phyloP scores from a whole-genome alignment of 1,140 invertebrate species.

The Penaeus chinensis region DNA sequence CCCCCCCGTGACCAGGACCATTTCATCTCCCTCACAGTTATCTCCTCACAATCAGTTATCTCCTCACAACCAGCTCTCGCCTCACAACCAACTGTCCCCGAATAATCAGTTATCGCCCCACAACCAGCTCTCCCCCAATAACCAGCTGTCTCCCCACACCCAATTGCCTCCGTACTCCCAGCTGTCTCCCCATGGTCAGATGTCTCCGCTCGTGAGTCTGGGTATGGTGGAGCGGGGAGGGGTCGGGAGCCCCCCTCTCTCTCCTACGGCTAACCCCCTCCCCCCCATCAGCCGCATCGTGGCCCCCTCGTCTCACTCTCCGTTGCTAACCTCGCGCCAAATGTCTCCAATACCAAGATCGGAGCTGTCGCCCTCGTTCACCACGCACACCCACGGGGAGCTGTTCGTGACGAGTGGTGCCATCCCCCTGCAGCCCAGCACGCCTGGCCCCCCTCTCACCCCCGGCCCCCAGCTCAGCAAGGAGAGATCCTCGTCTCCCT shows the following conservation, averaged over 20 bases:
- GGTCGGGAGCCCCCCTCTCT: slow-evolving; percentile 49
- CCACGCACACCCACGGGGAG: slow-evolving; percentile 59
- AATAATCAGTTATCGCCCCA: slow-evolving; percentile 57
- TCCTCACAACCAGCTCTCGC: slow-evolving; percentile 56
- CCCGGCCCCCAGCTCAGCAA: slow-evolving; percentile 54
- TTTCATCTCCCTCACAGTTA: slow-evolving; percentile 57
- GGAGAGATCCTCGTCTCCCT: slow-evolving; percentile 60
- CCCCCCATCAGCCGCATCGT: slow-evolving; percentile 63
- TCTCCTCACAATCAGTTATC: slow-evolving; percentile 59
- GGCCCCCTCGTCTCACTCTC: slow-evolving; percentile 56
- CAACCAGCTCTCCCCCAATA: slow-evolving; percentile 57
- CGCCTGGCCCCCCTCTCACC: slow-evolving; percentile 53
- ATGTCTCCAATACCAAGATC: slow-evolving; percentile 61
- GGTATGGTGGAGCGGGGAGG: slow-evolving; percentile 58
- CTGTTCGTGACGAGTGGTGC: slow-evolving; percentile 51
- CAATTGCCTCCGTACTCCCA: slow-evolving; percentile 62
- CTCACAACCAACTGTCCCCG: slow-evolving; percentile 60
- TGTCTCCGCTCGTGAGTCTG: slow-evolving; percentile 58
- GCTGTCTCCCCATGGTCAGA: slow-evolving; percentile 60
- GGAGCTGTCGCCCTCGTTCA: slow-evolving; percentile 54
- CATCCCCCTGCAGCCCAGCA: slow-evolving; percentile 47
- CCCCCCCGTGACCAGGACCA: slow-evolving; percentile 45
- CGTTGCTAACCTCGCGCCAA: slow-evolving; percentile 59
- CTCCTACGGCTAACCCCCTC: slow-evolving; percentile 51
- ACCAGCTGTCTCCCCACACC: slow-evolving; percentile 52